A percentile compares a stretch with the other conserved stretches of the same genome.
phyloP scores from a whole-genome alignment of 2,113 vertebrate genomes.

The Entomyzon cyanotis region DNA sequence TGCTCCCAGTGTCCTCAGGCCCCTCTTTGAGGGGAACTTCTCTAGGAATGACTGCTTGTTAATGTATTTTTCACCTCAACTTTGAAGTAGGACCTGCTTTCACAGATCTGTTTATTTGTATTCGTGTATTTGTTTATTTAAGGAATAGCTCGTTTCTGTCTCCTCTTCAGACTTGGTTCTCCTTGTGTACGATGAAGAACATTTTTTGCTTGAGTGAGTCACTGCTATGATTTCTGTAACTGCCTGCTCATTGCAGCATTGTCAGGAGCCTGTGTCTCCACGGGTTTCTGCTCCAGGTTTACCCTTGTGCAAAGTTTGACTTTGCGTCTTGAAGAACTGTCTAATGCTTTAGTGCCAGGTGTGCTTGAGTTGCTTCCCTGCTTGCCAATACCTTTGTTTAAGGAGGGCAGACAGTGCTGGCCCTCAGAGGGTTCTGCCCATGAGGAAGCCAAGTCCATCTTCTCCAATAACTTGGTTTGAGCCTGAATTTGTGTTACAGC shows the following conservation, averaged over 20 bases:
- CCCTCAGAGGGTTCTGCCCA: background rate
- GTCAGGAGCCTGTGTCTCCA: background rate
- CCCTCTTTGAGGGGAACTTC: background rate
- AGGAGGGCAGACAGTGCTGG: background rate
- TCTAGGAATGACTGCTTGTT: background rate
- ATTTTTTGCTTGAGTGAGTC: background rate
- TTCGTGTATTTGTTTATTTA: background rate
- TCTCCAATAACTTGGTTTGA: background rate
- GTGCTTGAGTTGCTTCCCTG: background rate
- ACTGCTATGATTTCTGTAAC: background rate
- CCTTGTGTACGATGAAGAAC: background rate
- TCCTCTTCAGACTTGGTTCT: background rate
- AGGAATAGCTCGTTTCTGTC: background rate
- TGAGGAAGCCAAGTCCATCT: background rate
- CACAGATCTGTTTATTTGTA: background rate
- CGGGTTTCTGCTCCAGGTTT: background rate
- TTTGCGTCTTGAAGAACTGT: background rate
- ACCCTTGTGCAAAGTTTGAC: background rate
- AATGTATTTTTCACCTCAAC: background rate
- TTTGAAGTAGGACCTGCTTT: conserved; percentile 3
- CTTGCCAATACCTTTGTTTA: background rate
- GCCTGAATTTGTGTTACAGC: background rate
- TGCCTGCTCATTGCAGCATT: background rate
- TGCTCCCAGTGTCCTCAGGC: background rate
- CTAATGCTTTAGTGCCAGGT: background rate